Evolutionary conservation across 2,888 invertebrate genomes (phyloP), one percentile per base, ranked within the genome.

Genomic region (Seira musarum): DNA sequence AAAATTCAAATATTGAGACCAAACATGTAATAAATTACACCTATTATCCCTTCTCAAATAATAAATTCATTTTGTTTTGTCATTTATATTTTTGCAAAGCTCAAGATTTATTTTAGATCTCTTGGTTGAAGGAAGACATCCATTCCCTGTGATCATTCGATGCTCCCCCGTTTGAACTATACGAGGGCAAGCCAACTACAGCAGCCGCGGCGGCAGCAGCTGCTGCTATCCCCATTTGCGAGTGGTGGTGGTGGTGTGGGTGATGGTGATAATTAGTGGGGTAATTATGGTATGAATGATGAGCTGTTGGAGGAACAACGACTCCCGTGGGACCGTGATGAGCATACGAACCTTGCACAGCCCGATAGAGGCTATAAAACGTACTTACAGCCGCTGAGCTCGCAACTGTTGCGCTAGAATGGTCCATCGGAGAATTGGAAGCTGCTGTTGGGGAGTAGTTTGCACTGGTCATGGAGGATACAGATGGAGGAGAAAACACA

Each of bases 301-400:
- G 73, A 66, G 73, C 80, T 73, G 69, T 40, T 78, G 63, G 81
- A 78, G 78, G 72, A 40, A 78, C 78, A 66, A 78, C 78, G 71
- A 71, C 78, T 70, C 71, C 71, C 61, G 71, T 46, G 72, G 78
- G 71, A 72, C 71, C 76, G 63, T n/a, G 13, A n/a, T 78, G 78
- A 24, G 78, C 46, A 24, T 78, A 78, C 13, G 78, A 72, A 61
- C 78, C 78, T 60, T 78, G 78, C 22, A 78, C 82, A 68, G 80
- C 83, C 22, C 84, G 60, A 40, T 84, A 84, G 21, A 84, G 61
- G 57, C 65, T 78, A 70, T 82, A 84, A 67, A 84, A 83, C 24
- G 83, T 84, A 63, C 83, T 84, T 0, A 84, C 83, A 8, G 82
- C 64, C 3, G 66, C 68, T 40, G 77, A 71, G 49, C 68, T 78